phyloP scores from a whole-genome alignment of 2,888 invertebrate species.

The Hedychridium roseum region DNA sequence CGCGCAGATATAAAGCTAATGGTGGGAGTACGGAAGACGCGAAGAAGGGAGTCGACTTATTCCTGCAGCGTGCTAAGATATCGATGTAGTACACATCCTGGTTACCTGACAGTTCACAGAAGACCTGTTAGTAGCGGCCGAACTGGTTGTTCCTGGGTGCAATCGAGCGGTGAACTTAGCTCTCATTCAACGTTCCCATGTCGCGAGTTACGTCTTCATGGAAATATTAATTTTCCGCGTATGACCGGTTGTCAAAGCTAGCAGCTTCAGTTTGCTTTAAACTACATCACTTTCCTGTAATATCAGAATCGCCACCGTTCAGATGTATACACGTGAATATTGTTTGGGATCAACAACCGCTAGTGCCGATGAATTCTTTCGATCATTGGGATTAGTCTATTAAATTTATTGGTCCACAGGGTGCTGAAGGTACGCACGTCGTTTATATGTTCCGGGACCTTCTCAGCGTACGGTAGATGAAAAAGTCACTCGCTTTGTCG shows the following conservation, averaged over 20 bases:
- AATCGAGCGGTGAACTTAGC: too few species aligned
- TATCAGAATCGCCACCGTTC: too few species aligned
- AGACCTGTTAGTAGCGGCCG: constrained; percentile 51
- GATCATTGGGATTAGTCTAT: constrained; percentile 88
- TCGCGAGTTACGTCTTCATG: too few species aligned
- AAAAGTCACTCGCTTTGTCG: too few species aligned
- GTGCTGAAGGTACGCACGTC: constrained; percentile 72
- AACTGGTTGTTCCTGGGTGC: constrained; percentile 55
- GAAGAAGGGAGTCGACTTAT: too few species aligned
- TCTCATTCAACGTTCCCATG: constrained; percentile 19
- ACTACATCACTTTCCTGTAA: too few species aligned
- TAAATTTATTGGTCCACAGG: constrained; percentile 81
- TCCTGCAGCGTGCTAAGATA: too few species aligned
- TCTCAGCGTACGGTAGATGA: background rate
- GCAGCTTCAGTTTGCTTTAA: too few species aligned
- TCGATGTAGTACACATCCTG: constrained; percentile 37
- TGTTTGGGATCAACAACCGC: constrained; percentile 61
- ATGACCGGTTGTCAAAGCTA: too few species aligned
- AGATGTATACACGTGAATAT: too few species aligned
- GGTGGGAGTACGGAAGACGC: too few species aligned
- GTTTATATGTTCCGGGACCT: background rate
- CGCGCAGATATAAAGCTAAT: constrained; percentile 22
- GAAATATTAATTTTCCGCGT: too few species aligned
- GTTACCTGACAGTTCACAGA: constrained; percentile 49
- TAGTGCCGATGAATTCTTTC: constrained; percentile 73